Conservation (phyloP, 1,140 invertebrate genomes). For the Sycophaga agraensis region DNA sequence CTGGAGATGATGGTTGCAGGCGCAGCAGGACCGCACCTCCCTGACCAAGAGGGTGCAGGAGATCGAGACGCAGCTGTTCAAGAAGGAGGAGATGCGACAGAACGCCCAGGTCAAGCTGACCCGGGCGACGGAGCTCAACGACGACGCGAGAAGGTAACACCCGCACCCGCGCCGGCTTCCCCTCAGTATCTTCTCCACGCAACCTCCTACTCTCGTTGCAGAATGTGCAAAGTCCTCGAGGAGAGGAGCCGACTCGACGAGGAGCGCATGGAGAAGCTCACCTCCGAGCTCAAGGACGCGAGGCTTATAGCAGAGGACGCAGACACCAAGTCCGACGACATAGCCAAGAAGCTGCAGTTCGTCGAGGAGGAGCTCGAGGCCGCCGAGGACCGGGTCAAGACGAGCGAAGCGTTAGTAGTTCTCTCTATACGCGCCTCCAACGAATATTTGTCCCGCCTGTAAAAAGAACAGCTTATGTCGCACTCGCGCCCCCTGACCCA, state of each 20-base stretch:
- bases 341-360: conserved; percentile 84
- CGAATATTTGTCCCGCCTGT: too few species aligned
- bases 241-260: conserved; percentile 74
- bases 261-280: conserved; percentile 73
- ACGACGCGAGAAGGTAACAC: conserved; percentile 76
- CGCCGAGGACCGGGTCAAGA: conserved; percentile 84
- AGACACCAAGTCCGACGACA: conserved; percentile 81
- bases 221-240: conserved; percentile 80
- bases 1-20: conserved; percentile 53
- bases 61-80: conserved; percentile 76
- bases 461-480: too few species aligned
- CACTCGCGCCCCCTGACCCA: too few species aligned
- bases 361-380: conserved; percentile 88
- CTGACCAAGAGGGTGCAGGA: conserved; percentile 78
- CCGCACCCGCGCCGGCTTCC: too few species aligned
- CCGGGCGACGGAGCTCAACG: conserved; percentile 78
- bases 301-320: conserved; percentile 78
- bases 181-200: too few species aligned
- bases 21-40: conserved; percentile 75
- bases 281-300: conserved; percentile 76
- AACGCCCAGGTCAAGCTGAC: conserved; percentile 72
- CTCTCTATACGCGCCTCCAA: too few species aligned
- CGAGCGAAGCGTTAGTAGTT: conserved; percentile 78
- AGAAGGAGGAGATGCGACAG: conserved; percentile 75
- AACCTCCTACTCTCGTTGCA: conserved; percentile 38